Base-by-base conservation (phyloP, 1,140 invertebrate genomes). In the Phortica variegata region DNA sequence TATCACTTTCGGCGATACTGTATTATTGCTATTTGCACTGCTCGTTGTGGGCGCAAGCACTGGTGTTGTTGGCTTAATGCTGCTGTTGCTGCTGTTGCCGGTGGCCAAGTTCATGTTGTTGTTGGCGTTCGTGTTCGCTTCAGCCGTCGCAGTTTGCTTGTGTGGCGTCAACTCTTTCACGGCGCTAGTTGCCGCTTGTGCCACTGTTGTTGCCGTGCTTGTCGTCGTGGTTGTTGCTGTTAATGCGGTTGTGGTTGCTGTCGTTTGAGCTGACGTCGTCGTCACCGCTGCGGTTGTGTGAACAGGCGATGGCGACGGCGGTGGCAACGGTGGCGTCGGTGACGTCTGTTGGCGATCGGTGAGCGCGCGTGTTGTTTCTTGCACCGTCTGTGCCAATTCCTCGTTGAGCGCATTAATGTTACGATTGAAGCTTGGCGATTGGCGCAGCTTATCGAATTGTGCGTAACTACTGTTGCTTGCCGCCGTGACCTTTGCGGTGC, bases 361-460 rank as follows among this genome's bases (percentile, higher is more conserved):
- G 0, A 75, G 43, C 0, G 65, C 72, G 0, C 70, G 41, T 0
- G 72, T 70, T 8, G 72, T 74, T 43, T 75, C 72, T 51, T 73
- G 69, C 10, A 75, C 65, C 0, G 69, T 75, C 43, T 71, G 63
- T 1, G 73, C 69, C 20, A 75, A 26, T 19, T 73, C 73, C 40
- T 76, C 69, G 37, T 74, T 73, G 1, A 75, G 34, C 0, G 72
- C 68, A 4, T 54, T 65, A 5, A 72, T 71, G 34, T 76, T 74
- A 3, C 74, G 33, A 52, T 76, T 76, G 18, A 75, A 76, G 20
- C 69, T 76, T n/a, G 74, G 74, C 13, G 73, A 76, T 51, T 73
- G 76, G 2, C 74, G 40, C 9, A 76, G 13, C 1, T 58, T 58
- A 63, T 76, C 74, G 29, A 76, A 76, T n/a, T n/a, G 13, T 51